Evolutionary conservation across 92 coral and sea anemone genomes (phyloP), one percentile per base, ranked within the genome.

Genomic region (Zoanthus gigantus): DNA sequence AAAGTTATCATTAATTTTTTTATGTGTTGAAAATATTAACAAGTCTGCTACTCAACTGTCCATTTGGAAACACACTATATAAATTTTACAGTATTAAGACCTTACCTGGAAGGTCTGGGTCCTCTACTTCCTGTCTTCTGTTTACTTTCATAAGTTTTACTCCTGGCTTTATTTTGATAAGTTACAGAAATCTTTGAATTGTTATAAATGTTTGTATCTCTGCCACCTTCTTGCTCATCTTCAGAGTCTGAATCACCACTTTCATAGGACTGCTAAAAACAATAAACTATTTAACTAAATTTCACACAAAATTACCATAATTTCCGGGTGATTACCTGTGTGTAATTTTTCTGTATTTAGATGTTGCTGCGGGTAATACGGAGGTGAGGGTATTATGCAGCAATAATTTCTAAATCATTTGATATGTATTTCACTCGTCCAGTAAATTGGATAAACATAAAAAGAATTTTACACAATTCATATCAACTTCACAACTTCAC

Each of bases 51-150:
- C 23, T 23, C 23, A 23, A 23, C 23, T 23, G 23, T 23, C 23
- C 23, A 23, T 23, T 23, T 23, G 23, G 23, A 23, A 14, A 8
- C 13, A 14, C 9, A 60, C 5, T 13, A 30, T 14, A n/a, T 75
- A 14, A 46, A 11, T 53, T 17, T 3, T 18, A 34, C 66, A 53
- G 0, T 63, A 23, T 23, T 23, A 37, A 4, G 2, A 37, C 4
- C 42, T 37, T 4, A 53, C 79, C 81, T 72, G 15, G 90, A 69
- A 54, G 75, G 68, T 42, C 74, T 61, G 9, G 74, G 72, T 30
- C 76, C 72, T 15, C 50, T 23, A 8, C 45, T 73, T n/a, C 86
- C 80, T 68, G 79, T 76, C 37, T 67, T 71, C 84, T 57, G 83
- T 23, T 37, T 18, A 45, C 48, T 76, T 31, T 84, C 72, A 65